Percentiles rank a stretch among this genome's conserved stretches.
phyloP scores from a whole-genome alignment of 1,140 invertebrate species.

The silkworm (Bombyx mori) region ASM3026992v2 NC_085128.1:12972001-12972500 shows the following conservation, averaged over 20 bases:
- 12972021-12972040: too few relatives aligned
- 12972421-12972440: slow-evolving; percentile 56
- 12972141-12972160: too few relatives aligned
- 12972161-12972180: too few relatives aligned
- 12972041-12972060: too few relatives aligned
- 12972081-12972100: too few relatives aligned
- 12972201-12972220: too few relatives aligned
- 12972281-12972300: slow-evolving; percentile 63
- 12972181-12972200: too few relatives aligned
- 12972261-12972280: slow-evolving; percentile 67
- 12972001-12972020: too few relatives aligned
- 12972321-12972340: slow-evolving; percentile 59
- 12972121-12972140: too few relatives aligned
- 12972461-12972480: slow-evolving; percentile 64
- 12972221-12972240: slow-evolving; percentile 51
- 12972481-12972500: slow-evolving; percentile 50
- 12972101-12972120: too few relatives aligned
- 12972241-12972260: slow-evolving; percentile 63
- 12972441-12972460: slow-evolving; percentile 57
- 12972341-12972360: slow-evolving; percentile 60
- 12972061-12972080: too few relatives aligned
- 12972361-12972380: slow-evolving; percentile 65
- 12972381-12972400: slow-evolving; percentile 58
- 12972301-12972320: slow-evolving; percentile 52
- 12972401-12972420: slow-evolving; percentile 63